Base-by-base conservation (phyloP, 2,888 invertebrate genomes). In the Cetonia aurata region DNA sequence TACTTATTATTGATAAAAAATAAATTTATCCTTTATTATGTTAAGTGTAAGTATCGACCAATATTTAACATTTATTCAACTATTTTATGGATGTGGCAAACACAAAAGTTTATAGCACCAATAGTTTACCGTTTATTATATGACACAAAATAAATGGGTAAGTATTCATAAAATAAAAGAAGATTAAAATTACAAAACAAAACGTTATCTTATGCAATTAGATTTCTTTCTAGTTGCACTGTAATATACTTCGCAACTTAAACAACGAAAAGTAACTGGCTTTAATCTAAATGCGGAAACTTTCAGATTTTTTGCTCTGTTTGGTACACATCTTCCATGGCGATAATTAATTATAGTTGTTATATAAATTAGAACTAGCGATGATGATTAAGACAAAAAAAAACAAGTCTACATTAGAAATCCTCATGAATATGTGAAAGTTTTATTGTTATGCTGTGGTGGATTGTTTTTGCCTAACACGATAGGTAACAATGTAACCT, bases 231-330 rank as follows among this genome's bases (percentile, higher is more conserved):
- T 10, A 37, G 9, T 37, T 37, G 37, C 10, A 37, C 9, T 37
- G 10, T 37, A 37, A 37, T 37, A 8, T 37, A 37, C 37, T 37
- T 37, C 37, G 37, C 4, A 37, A 8, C 37, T 37, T 42, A 73
- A 68, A 71, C 71, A 74, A 68, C 70, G 60, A 70, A 56, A 68
- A 73, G 71, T 70, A 70, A 67, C 52, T 67, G 53, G 10, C 17
- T 53, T 53, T 66, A 48, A 69, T 66, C 37, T 55, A 70, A 66
- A 67, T 50, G 59, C 66, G 66, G 72, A 72, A 72, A 77, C 77
- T 77, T 77, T 77, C 77, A 67, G 75, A 74, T 76, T 77, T 76
- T 77, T 76, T 77, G 77, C 77, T 77, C 77, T 76, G 75, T 76
- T 77, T 75, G 74, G 59, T 74, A 66, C 62, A 44, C 69, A 72